Evolutionary conservation across 2,888 invertebrate genomes (phyloP).

Genomic region (Scaptomyza caliginosa): DNA sequence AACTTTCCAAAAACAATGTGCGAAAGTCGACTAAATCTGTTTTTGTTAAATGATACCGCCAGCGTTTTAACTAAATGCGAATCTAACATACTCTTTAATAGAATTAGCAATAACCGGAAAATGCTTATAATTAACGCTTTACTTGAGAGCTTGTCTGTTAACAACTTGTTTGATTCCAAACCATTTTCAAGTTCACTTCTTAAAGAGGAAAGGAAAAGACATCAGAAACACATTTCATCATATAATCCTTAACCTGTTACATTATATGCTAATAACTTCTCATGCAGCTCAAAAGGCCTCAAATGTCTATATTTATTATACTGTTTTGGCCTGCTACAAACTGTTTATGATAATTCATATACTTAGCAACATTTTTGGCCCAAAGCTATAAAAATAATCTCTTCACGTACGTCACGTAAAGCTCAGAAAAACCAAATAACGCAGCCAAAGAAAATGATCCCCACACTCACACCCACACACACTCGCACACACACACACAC

Average conservation of each 20-base stretch:
- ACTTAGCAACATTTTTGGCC: not conserved
- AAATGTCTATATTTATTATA: not conserved
- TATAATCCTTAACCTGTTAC: not conserved
- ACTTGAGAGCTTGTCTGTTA: too few relatives aligned
- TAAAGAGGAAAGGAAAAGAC: not conserved
- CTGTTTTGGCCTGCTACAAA: not conserved
- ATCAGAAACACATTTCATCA: not conserved
- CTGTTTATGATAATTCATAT: not conserved
- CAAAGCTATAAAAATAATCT: constrained; percentile 15
- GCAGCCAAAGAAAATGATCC: constrained; percentile 32
- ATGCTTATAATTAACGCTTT: too few relatives aligned
- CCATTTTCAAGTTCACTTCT: too few relatives aligned
- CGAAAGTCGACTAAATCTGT: constrained; percentile 5
- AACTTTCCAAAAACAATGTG: constrained; percentile 19
- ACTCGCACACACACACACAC: not conserved
- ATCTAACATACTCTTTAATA: not conserved
- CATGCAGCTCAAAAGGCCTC: not conserved
- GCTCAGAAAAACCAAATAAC: constrained; percentile 37
- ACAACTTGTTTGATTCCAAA: too few relatives aligned
- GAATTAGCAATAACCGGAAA: too few relatives aligned
- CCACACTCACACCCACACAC: constrained; percentile 19
- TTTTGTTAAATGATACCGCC: not conserved
- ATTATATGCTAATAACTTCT: not conserved
- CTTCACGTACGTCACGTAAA: constrained; percentile 60
- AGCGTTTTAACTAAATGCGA: not conserved